phyloP scores from a whole-genome alignment of 1,140 invertebrate species.

The Pseudoatta argentina region DNA sequence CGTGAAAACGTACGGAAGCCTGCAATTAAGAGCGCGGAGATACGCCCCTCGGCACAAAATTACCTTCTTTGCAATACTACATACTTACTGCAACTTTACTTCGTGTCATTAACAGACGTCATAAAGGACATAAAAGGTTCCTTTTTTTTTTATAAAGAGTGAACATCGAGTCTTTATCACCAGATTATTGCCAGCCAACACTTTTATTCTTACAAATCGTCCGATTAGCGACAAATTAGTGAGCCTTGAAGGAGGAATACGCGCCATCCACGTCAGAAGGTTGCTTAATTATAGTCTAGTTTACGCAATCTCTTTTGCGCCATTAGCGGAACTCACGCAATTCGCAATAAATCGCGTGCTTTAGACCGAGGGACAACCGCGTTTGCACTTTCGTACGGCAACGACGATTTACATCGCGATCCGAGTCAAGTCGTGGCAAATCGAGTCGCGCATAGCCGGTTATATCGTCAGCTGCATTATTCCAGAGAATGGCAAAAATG shows the following conservation, averaged over 20 bases:
- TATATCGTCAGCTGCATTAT: slow-evolving; percentile 36
- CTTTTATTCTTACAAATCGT: slow-evolving; percentile 38
- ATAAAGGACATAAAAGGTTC: neutral
- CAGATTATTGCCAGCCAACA: slow-evolving; percentile 34
- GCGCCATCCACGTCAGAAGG: slow-evolving; percentile 19
- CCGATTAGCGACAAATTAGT: slow-evolving; percentile 51
- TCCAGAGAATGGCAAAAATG: slow-evolving; percentile 48
- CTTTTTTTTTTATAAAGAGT: neutral
- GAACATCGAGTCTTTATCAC: slow-evolving; percentile 5
- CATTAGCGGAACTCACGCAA: slow-evolving; percentile 36
- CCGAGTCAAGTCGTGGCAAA: neutral
- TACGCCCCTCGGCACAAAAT: slow-evolving; percentile 30
- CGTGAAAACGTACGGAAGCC: neutral
- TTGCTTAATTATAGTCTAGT: slow-evolving; percentile 54
- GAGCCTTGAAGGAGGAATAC: neutral
- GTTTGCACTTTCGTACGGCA: slow-evolving; percentile 30
- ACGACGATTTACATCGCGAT: slow-evolving; percentile 14
- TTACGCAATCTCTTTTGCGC: slow-evolving; percentile 44
- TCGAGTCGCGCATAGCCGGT: neutral
- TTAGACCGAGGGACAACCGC: slow-evolving; percentile 36
- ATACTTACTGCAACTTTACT: neutral
- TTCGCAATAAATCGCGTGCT: slow-evolving; percentile 50
- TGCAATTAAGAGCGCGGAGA: slow-evolving; percentile 17
- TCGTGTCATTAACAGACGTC: slow-evolving; percentile 16
- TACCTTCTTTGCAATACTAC: neutral